Evolutionary conservation across 1,140 invertebrate species (phyloP).

Genomic region (Trichonephila inaurata): DNA sequence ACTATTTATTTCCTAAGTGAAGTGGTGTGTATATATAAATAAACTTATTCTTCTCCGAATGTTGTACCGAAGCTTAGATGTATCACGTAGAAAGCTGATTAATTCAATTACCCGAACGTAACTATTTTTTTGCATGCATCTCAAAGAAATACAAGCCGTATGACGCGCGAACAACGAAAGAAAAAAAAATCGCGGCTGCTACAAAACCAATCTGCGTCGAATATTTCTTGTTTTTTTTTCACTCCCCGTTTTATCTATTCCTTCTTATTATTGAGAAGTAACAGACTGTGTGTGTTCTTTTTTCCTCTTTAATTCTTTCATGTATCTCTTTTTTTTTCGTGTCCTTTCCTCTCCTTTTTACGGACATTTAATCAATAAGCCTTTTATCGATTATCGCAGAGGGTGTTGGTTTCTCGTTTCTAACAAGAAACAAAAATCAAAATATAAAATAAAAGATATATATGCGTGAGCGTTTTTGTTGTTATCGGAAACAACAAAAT

Average conservation of each 20-base stretch:
- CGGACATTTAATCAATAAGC: constrained; percentile 63
- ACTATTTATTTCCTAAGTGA: too few species aligned
- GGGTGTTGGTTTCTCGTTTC: constrained; percentile 64
- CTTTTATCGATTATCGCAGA: constrained; percentile 51
- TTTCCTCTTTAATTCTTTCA: constrained; percentile 34
- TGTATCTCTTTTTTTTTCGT: constrained; percentile 47
- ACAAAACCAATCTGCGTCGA: background rate
- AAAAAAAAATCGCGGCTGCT: constrained; percentile 17
- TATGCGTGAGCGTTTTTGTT: constrained; percentile 2
- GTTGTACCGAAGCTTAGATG: background rate
- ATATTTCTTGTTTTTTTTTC: background rate
- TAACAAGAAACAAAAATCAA: constrained; percentile 41
- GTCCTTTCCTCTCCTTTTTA: constrained; percentile 52
- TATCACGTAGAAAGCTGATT: background rate
- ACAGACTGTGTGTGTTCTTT: constrained; percentile 31
- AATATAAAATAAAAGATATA: constrained; percentile 19
- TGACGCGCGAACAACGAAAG: background rate
- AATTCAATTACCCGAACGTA: background rate
- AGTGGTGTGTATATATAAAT: too few species aligned
- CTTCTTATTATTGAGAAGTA: constrained; percentile 47
- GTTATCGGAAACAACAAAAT: constrained; percentile 40
- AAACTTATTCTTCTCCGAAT: too few species aligned
- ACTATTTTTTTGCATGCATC: background rate
- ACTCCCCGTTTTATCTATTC: background rate
- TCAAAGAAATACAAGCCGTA: background rate